Conservation (phyloP, 2,888 invertebrate species). For the Argyresthia goedartella region DNA sequence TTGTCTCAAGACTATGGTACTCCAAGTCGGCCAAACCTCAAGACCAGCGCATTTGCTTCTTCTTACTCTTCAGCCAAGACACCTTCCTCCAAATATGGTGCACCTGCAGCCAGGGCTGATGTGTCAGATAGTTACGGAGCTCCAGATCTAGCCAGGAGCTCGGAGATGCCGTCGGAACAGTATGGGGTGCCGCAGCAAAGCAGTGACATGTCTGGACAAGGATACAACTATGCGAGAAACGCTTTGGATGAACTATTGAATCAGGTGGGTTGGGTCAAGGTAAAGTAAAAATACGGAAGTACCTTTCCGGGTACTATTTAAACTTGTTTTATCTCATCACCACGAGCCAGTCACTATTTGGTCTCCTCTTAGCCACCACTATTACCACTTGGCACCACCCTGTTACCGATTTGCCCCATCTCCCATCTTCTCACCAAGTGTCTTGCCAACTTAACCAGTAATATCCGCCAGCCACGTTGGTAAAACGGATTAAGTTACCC, state of each 20-base stretch:
- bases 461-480: no score
- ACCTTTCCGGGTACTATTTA: no score
- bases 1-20: constrained; percentile 59
- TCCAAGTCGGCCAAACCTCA: constrained; percentile 38
- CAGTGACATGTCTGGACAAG: constrained; percentile 39
- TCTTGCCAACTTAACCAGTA: no score
- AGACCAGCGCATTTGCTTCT: constrained; percentile 35
- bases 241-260: constrained; percentile 38
- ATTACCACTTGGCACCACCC: no score
- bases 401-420: no score
- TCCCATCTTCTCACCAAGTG: no score
- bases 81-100: constrained; percentile 38
- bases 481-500: no score
- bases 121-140: constrained; percentile 4
- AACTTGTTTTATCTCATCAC: no score
- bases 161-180: constrained; percentile 43
- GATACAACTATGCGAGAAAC: constrained; percentile 38
- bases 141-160: constrained; percentile 19
- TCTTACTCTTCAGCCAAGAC: constrained; percentile 41
- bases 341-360: no score
- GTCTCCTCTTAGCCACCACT: no score
- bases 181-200: constrained; percentile 61
- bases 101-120: constrained; percentile 27
- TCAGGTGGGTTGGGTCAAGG: constrained; percentile 25
- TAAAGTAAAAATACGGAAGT: no score